Evolutionary conservation across 2,113 vertebrate genomes (phyloP).

Genomic region (Phoenicopterus ruber): DNA sequence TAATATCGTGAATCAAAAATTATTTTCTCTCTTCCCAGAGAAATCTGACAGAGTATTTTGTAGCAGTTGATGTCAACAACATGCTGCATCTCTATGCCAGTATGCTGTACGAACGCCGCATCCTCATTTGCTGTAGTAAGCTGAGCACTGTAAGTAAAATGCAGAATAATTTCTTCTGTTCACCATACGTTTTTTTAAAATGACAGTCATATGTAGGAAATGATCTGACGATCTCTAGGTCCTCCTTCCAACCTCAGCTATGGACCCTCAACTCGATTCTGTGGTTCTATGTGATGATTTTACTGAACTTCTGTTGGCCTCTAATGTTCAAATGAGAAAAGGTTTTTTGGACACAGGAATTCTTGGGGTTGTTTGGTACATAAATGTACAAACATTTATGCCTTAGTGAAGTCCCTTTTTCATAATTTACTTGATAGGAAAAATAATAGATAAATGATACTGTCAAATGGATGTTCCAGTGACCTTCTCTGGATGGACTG

Average conservation of each 20-base stretch:
- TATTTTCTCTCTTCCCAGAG: conserved; percentile 79
- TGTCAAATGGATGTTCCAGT: conserved; percentile 12
- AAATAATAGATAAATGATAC: not conserved
- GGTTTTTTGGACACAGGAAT: not conserved
- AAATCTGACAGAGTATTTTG: conserved; percentile 98
- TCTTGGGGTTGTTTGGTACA: not conserved
- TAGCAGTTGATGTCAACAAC: conserved; percentile 98
- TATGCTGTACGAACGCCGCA: conserved; percentile 94
- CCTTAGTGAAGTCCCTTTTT: not conserved
- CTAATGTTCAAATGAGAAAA: not conserved
- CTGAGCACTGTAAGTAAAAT: conserved; percentile 93
- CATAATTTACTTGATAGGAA: not conserved
- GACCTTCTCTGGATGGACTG: not conserved
- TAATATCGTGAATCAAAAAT: not conserved
- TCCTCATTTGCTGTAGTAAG: conserved; percentile 96
- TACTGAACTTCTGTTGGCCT: not conserved
- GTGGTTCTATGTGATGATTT: not conserved
- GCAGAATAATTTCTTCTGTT: not conserved
- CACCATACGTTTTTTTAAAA: not conserved
- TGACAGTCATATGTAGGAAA: not conserved
- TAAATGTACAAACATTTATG: not conserved
- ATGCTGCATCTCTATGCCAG: conserved; percentile 98
- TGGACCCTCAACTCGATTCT: not conserved
- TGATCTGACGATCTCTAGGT: not conserved
- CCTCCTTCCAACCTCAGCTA: not conserved